A percentile compares a stretch with the other conserved stretches of the same genome.
Conservation (phyloP, 2,113 vertebrate species). For the Carollia perspicillata region DNA sequence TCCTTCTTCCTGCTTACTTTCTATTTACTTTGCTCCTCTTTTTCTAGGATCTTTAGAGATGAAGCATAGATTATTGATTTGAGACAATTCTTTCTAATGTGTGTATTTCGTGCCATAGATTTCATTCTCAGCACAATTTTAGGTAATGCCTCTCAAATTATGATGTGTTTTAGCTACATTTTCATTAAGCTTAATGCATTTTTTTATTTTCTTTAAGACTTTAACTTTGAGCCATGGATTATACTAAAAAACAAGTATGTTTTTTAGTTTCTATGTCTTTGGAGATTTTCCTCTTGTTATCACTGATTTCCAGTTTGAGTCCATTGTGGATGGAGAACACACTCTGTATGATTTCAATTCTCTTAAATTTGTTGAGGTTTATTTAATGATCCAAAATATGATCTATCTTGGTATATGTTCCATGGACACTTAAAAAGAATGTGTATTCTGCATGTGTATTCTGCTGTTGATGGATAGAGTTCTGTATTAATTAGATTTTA, state of each 20-base stretch:
- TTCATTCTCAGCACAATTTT: not conserved
- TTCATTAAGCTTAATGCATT: not conserved
- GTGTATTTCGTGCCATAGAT: not conserved
- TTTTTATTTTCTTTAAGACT: not conserved
- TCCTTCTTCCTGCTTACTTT: not conserved
- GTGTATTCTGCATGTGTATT: not conserved
- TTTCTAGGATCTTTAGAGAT: not conserved
- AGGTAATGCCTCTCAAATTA: not conserved
- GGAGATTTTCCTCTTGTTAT: not conserved
- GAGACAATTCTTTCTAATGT: not conserved
- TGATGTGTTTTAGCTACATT: not conserved
- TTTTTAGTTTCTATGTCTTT: not conserved
- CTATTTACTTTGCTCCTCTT: not conserved
- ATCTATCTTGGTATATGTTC: not conserved
- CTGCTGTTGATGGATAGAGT: not conserved
- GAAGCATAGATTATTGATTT: not conserved
- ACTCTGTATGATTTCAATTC: not conserved
- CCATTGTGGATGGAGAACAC: not conserved
- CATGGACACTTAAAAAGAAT: not conserved
- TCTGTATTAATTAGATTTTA: not conserved
- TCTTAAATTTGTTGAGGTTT: not conserved
- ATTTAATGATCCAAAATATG: not conserved
- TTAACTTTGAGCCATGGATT: not conserved
- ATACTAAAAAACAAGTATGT: too few relatives aligned
- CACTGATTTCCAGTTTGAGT: not conserved